These are phyloP conservation scores for Genyomyrus donnyi DNA, from an alignment of 2,113 vertebrate genomes.

Conservation along the genomic window DNA sequence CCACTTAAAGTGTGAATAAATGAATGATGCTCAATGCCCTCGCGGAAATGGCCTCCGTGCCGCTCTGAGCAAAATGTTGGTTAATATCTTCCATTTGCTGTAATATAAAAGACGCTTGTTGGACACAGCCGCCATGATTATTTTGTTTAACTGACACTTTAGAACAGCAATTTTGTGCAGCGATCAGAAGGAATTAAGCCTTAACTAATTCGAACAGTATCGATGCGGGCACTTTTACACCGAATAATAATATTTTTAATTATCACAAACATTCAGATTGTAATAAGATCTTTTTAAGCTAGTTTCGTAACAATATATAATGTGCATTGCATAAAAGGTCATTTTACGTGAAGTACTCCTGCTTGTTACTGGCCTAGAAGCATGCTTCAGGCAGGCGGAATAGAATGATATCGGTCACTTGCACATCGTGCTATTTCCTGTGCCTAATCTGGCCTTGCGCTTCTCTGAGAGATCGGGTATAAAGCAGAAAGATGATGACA, in stretches of 20 bases:
- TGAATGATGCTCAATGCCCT: constrained; percentile 66
- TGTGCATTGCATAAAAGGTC: background rate
- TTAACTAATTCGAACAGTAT: constrained; percentile 18
- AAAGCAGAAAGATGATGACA: constrained; percentile 49
- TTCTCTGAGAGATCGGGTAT: constrained; percentile 31
- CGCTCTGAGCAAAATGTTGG: constrained; percentile 74
- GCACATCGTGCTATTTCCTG: constrained; percentile 27
- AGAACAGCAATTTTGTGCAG: constrained; percentile 64
- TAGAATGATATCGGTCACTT: constrained; percentile 29
- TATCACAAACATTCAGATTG: background rate
- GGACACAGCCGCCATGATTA: constrained; percentile 64
- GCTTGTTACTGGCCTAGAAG: background rate
- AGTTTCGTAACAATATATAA: background rate
- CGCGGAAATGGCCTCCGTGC: constrained; percentile 66
- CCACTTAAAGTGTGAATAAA: constrained; percentile 73
- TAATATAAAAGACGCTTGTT: constrained; percentile 67
- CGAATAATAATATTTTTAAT: constrained; percentile 14
- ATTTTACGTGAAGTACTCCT: background rate
- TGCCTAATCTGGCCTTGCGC: constrained; percentile 10
- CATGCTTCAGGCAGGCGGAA: background rate
- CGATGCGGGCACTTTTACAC: constrained; percentile 31
- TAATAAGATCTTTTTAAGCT: background rate
- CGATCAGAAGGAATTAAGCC: constrained; percentile 49
- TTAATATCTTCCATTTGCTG: constrained; percentile 76
- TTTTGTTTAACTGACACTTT: constrained; percentile 67